Conservation (phyloP, 2,797 vertebrate genomes). For the Cyprinella venusta region DNA sequence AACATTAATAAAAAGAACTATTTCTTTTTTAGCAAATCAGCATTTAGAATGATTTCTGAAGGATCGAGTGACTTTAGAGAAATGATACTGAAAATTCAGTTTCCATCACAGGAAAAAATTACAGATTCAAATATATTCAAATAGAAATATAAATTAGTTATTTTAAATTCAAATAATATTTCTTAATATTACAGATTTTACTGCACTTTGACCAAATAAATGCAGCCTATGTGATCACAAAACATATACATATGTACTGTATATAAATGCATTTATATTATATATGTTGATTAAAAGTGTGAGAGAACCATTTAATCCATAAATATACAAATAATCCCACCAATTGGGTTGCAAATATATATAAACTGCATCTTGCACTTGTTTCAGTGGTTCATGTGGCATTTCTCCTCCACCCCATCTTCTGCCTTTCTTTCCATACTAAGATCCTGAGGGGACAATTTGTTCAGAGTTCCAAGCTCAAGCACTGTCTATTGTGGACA, state of each 20-base stretch:
- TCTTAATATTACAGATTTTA: neutral
- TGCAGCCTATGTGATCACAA: neutral
- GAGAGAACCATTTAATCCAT: neutral
- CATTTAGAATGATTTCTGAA: neutral
- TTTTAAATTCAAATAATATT: neutral
- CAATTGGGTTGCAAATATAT: neutral
- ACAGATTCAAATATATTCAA: neutral
- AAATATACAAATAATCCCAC: neutral
- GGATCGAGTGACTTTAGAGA: neutral
- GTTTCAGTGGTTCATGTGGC: neutral
- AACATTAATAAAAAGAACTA: neutral
- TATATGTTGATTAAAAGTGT: too few relatives aligned
- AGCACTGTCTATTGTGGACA: constrained; percentile 14
- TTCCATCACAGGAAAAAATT: neutral
- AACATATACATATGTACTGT: neutral
- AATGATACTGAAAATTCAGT: neutral
- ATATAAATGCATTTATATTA: too few relatives aligned
- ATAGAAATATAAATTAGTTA: neutral
- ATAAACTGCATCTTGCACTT: neutral
- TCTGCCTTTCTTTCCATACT: neutral
- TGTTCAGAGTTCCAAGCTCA: constrained; percentile 16
- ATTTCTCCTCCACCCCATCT: neutral
- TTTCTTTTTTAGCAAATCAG: neutral
- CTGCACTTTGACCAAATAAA: neutral
- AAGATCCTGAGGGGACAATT: constrained; percentile 33